Base-by-base conservation (phyloP, 2,797 vertebrate genomes). In the Pampus argenteus region DNA sequence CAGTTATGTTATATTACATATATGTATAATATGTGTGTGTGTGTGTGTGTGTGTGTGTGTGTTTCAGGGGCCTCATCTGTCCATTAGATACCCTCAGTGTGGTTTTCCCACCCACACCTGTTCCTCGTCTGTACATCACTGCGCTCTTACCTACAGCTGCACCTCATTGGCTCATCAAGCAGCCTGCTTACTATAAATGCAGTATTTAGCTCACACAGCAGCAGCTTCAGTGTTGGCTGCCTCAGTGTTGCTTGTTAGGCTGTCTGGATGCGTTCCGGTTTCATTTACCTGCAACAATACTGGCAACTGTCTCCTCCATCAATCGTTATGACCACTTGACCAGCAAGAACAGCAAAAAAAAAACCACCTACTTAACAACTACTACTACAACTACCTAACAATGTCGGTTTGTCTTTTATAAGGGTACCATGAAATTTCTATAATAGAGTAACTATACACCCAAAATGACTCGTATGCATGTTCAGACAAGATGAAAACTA, bases 61-160 rank as follows among this genome's bases (percentile, higher is more conserved):
- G 66, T 67, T 62, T 69, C 6, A 22, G 1, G 14, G 57, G 18
- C 48, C 62, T 55, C 66, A 80, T 74, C 82, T 89, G 71, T 62
- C 76, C 77, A 80, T 52, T 74, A 56, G 72, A 38, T 66, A 42
- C 45, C 47, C 63, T 71, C 70, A 26, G 36, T 22, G 61, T 61
- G 44, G 49, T 20, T 57, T 36, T 64, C 59, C 11, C 44, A 20
- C 45, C 50, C 45, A 56, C 72, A 76, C 38, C 67, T 73, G 22
- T 67, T 45, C 52, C 23, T 63, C 17, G 6, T 52, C 40, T 47
- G 52, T 38, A 38, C 47, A 70, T 66, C 48, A 40, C 48, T 49
- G 49, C 38, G 25, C 26, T 11, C 11, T 52, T 26, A 6, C 20
- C 18, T 67, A 36, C 20, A 36, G 71, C 45, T 62, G 71, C 61